A percentile compares a stretch with the other conserved stretches of the same genome.
Evolutionary conservation across 2,797 vertebrate species (phyloP).

Genomic region (Sebastes cheni): DNA sequence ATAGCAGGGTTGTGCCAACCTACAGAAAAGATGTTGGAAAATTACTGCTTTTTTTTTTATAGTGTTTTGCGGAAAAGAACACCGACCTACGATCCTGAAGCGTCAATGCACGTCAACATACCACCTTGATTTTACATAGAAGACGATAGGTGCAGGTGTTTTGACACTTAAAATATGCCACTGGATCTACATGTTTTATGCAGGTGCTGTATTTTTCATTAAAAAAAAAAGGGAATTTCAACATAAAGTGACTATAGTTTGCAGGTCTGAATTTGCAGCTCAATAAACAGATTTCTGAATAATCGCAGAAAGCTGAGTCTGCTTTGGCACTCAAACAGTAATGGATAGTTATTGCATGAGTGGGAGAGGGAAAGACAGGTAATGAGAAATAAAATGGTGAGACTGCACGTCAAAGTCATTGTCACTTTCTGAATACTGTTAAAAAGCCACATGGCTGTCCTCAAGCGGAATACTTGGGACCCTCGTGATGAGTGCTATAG

Average conservation of each 20-base stretch:
- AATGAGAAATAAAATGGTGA: not conserved
- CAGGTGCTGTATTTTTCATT: not conserved
- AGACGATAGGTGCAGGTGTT: not conserved
- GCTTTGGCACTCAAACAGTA: conserved; percentile 6
- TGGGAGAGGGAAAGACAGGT: not conserved
- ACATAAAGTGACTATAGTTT: not conserved
- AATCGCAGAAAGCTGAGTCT: not conserved
- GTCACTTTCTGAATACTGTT: conserved; percentile 12
- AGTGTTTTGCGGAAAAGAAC: not conserved
- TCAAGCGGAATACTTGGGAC: conserved; percentile 12
- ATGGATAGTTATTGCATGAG: not conserved
- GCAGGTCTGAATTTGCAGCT: not conserved
- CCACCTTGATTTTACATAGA: not conserved
- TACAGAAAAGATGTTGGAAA: not conserved
- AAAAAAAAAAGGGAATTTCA: not conserved
- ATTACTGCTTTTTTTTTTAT: not conserved
- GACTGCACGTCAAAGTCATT: not conserved
- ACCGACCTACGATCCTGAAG: not conserved
- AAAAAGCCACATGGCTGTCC: conserved; percentile 17
- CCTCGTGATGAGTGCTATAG: conserved; percentile 11
- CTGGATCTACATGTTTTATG: not conserved
- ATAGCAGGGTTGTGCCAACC: not conserved
- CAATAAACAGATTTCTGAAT: not conserved
- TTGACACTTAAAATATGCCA: not conserved
- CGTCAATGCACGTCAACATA: not conserved